A percentile compares a stretch with the other conserved stretches of the same genome.
Evolutionary conservation across 2,113 vertebrate genomes (phyloP).

Genomic region (Cyphomyrus plagiostoma): DNA sequence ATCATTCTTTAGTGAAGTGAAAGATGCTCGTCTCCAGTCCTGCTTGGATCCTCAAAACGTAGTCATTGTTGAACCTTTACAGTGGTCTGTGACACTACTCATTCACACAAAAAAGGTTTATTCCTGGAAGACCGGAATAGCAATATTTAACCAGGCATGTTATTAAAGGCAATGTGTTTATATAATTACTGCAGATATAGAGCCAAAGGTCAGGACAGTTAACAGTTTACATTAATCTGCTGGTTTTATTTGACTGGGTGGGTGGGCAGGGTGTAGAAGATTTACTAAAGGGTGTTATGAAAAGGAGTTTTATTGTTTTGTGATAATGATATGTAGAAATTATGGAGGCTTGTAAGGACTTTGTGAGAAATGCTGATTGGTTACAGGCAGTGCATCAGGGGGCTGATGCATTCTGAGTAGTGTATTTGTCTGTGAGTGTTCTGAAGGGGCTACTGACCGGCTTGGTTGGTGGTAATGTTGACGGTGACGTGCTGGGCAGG

Average conservation of each 20-base stretch:
- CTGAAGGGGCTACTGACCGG: slow-evolving; percentile 65
- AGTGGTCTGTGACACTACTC: not conserved
- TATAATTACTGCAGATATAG: not conserved
- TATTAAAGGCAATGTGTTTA: not conserved
- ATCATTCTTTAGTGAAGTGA: not conserved
- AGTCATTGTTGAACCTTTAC: not conserved
- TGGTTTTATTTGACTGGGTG: not conserved
- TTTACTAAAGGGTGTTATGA: not conserved
- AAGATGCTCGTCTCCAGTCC: not conserved
- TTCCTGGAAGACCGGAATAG: not conserved
- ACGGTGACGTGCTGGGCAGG: slow-evolving; percentile 85
- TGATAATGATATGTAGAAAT: not conserved
- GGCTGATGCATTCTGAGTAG: not conserved
- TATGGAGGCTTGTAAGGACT: not conserved
- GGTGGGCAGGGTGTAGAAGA: not conserved
- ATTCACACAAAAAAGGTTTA: not conserved
- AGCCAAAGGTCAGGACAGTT: not conserved
- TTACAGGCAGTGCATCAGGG: not conserved
- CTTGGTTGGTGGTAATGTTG: slow-evolving; percentile 98
- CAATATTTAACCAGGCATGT: not conserved
- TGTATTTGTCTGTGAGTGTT: not conserved
- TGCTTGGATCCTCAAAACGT: not conserved
- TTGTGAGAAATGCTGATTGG: not conserved
- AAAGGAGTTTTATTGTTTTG: not conserved
- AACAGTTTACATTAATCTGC: not conserved